Base-by-base conservation (phyloP, 1,140 invertebrate genomes). In the Thaumatotibia leucotreta region DNA sequence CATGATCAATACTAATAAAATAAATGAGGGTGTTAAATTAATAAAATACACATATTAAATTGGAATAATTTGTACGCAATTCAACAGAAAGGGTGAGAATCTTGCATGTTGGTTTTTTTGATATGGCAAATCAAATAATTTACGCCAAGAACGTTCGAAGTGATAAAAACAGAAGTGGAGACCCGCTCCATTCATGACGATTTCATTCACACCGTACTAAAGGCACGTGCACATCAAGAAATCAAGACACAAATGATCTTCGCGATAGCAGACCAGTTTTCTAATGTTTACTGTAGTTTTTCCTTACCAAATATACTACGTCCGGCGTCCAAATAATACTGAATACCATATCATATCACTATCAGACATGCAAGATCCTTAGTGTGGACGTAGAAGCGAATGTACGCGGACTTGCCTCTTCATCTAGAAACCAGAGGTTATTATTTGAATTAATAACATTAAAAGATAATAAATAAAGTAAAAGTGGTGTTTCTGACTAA, bases 61-160 rank as follows among this genome's bases (percentile, higher is more conserved):
- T 82, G 79, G 77, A 81, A 84, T 82, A 81, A 74, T 77, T 81
- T 76, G 74, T 80, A 77, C 76, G 76, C 75, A 74, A 74, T 69
- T 73, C 69, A 68, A 45, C 6, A 45, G 9, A 17, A n/a, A 11
- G 32, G 14, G 39, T 45, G 20, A 45, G 17, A 3, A 45, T 45
- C 39, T 45, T 45, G 39, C 6, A 17, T 20, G 20, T 6, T 39
- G 14, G n/a, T n/a, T 39, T 39, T 3, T 14, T 3, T 8, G 35
- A 39, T 39, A 39, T n/a, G n/a, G 35, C 14, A 11, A 4, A 14
- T n/a, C n/a, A 39, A 39, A 39, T 17, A 14, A 10, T 39, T 39
- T 17, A n/a, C n/a, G n/a, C n/a, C n/a, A n/a, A n/a, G n/a, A n/a
- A n/a, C n/a, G n/a, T n/a, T n/a, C n/a, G n/a, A n/a, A n/a, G n/a